A percentile compares a stretch with the other conserved stretches of the same genome.
phyloP scores from a whole-genome alignment of 2,797 vertebrate genomes.

The Denticeps clupeoides region DNA sequence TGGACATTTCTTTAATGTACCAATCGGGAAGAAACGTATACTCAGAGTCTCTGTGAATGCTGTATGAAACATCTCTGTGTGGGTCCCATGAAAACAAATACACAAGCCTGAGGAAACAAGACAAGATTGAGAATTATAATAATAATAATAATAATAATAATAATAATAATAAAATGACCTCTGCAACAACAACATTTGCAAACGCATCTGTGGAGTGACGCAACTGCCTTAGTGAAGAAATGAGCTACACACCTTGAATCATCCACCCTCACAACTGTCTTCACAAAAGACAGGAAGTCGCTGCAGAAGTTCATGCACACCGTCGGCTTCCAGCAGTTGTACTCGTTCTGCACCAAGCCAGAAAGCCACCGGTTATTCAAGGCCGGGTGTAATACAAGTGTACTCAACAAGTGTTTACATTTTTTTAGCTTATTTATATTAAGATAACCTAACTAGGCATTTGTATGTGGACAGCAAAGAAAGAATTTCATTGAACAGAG shows the following conservation, averaged over 20 bases:
- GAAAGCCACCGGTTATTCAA: too few relatives aligned
- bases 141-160: too few relatives aligned
- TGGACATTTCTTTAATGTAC: constrained; percentile 59
- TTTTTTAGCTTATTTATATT: too few relatives aligned
- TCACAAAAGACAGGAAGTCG: constrained; percentile 72
- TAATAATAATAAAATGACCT: too few relatives aligned
- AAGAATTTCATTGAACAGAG: too few relatives aligned
- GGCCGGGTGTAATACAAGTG: too few relatives aligned
- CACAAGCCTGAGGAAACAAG: constrained; percentile 65
- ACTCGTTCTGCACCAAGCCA: constrained; percentile 56
- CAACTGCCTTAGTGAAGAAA: not conserved
- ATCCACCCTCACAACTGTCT: constrained; percentile 61
- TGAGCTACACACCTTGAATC: constrained; percentile 56
- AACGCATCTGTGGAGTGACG: not conserved
- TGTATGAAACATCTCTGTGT: constrained; percentile 64
- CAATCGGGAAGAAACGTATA: constrained; percentile 71
- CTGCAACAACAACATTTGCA: too few relatives aligned
- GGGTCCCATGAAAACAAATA: constrained; percentile 78
- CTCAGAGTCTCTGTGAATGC: constrained; percentile 60
- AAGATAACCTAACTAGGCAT: too few relatives aligned
- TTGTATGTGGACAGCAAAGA: too few relatives aligned
- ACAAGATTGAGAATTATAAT: not conserved
- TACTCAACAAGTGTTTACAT: too few relatives aligned
- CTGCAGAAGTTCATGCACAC: constrained; percentile 89
- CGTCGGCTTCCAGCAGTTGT: constrained; percentile 79